Conservation (phyloP, 1,140 invertebrate genomes). For the Heliconius nattereri region DNA sequence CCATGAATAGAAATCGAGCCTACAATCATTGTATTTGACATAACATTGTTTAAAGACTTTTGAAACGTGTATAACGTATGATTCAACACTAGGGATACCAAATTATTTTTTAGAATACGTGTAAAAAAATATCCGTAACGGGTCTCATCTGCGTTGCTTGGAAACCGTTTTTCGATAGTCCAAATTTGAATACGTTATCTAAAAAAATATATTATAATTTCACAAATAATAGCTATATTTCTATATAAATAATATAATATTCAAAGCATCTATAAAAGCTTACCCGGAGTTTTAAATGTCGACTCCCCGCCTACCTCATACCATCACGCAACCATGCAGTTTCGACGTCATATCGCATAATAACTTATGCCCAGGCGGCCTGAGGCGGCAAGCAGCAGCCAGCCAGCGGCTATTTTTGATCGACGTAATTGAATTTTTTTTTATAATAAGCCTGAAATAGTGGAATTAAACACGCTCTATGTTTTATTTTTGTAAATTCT, state of each 20-base stretch:
- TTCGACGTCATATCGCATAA: conserved; percentile 13
- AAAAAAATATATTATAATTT: not conserved
- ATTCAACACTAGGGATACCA: too few species aligned
- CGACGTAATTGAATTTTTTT: not conserved
- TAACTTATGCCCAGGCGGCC: not conserved
- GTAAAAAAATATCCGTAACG: too few species aligned
- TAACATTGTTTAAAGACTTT: too few species aligned
- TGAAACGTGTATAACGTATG: too few species aligned
- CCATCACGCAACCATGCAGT: conserved; percentile 14
- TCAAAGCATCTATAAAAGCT: not conserved
- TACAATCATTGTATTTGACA: too few species aligned
- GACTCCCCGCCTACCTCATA: not conserved
- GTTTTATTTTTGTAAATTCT: not conserved
- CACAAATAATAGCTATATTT: not conserved
- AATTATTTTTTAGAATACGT: too few species aligned
- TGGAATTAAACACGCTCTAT: not conserved
- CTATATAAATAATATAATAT: not conserved
- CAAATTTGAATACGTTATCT: too few species aligned
- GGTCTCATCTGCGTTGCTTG: too few species aligned
- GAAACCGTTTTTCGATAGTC: too few species aligned
- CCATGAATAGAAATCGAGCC: too few species aligned
- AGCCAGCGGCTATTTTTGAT: not conserved
- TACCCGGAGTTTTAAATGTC: not conserved
- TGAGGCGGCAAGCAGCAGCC: too few species aligned
- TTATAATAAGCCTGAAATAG: conserved; percentile 5